Base-by-base conservation (phyloP, 2,797 vertebrate species). In the Karalla daura region DNA sequence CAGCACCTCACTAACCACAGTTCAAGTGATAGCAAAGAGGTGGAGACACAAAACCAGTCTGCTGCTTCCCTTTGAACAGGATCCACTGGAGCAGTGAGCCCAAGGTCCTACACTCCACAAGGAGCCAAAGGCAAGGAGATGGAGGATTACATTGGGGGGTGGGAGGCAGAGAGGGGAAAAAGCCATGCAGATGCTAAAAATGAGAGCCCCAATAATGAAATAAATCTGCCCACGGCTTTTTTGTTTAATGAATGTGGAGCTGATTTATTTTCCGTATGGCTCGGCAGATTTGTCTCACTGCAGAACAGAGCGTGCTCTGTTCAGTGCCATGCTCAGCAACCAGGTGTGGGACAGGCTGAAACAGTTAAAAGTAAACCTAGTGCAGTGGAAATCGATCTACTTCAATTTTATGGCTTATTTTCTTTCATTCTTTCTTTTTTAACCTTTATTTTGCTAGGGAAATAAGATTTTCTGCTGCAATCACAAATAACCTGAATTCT, bases 181-280 rank as follows among this genome's bases (percentile, higher is more conserved):
- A 64, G 46, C 53, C 58, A 56, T 58, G 66, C 14, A 7, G 56
- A 72, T 46, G 36, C 39, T 66, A 72, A 61, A 78, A 89, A 82
- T 51, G 78, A 83, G 68, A 46, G 76, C 81, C 70, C 67, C 75
- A 85, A 90, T 86, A 86, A 90, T 91, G 86, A 89, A 91, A 87
- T 87, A 89, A 92, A 88, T 90, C 85, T 89, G 88, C 85, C 81
- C 76, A 86, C 86, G 91, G 86, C 73, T 89, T 89, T 89, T 88
- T 85, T 80, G 80, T 90, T 85, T 90, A 91, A 92, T 89, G 86
- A 91, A 91, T 64, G 76, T 80, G 81, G 84, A 70, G 80, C 78
- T 88, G 88, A 91, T 92, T 91, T 92, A 89, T 90, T 92, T 92
- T 91, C 90, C 84, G 73, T 82, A 52, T 76, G 85, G 80, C 81